Evolutionary conservation across 2,797 vertebrate species (phyloP), one percentile per base, ranked within the genome.

Genomic region (Knipowitschia caucasica): DNA sequence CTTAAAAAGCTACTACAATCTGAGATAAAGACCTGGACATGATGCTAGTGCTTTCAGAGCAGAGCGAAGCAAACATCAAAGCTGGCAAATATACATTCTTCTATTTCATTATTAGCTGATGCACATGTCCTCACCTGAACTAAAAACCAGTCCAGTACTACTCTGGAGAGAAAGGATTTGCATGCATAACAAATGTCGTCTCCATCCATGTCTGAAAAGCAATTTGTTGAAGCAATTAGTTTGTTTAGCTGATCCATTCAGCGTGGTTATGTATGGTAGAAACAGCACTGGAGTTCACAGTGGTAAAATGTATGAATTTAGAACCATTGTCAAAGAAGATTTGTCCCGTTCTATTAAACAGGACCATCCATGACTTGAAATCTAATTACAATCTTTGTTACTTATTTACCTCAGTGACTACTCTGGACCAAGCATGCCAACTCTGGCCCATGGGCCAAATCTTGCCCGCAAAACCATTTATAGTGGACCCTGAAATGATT

Each of bases 1-100:
- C 33, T 45, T n/a, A n/a, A 15, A 59, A 36, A 18, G 40, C 33
- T 30, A 4, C 12, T 18, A 9, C 24, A 51, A 51, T 23, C 40
- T 8, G 23, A 25, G 42, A 24, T 11, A 15, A n/a, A 31, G 21
- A 45, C 35, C 27, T 10, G 4, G n/a, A 25, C 23, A 17, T 44
- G 38, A 59, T 24, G 14, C 25, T 27, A 17, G 30, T 12, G 26
- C 17, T 24, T 2, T 30, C 23, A 8, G n/a, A 26, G 50, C 33
- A 6, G 33, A 39, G 26, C 25, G 26, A 38, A 47, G 20, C 31
- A 45, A 17, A 51, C 42, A 60, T 38, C 40, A 46, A 53, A 46
- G 33, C 50, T 46, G 31, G 3, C 35, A 30, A 45, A 23, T 45
- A 38, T 10, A n/a, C 11, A 35, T 44, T 23, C 8, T 9, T 43